phyloP scores from a whole-genome alignment of 2,888 invertebrate genomes.

The Ashinkailepas kermadecensis region DNA sequence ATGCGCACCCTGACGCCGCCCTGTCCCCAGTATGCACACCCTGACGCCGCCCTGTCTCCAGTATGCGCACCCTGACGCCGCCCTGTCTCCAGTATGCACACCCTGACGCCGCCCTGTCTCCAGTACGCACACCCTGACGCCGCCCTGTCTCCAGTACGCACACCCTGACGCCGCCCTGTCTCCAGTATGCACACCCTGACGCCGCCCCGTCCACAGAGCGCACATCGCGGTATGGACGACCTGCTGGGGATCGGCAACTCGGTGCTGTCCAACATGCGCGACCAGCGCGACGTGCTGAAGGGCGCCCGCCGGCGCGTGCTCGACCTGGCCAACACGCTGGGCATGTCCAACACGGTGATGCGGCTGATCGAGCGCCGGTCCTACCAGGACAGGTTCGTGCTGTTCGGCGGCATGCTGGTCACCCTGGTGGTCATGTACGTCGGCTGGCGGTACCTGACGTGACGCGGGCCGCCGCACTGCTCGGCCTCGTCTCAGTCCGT shows the following conservation, averaged over 20 bases:
- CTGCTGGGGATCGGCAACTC: conserved; percentile 67
- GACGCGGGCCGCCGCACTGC: background rate
- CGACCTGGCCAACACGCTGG: conserved; percentile 83
- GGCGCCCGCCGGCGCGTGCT: conserved; percentile 77
- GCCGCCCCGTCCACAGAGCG: conserved; percentile 47
- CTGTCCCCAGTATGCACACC: background rate
- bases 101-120: background rate
- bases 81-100: background rate
- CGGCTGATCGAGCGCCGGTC: conserved; percentile 81
- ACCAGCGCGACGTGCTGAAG: conserved; percentile 75
- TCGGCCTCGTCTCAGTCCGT: too few relatives aligned
- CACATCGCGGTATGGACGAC: conserved; percentile 78
- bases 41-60: background rate
- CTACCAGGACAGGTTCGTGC: conserved; percentile 77
- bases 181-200: too few relatives aligned
- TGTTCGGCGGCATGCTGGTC: conserved; percentile 77
- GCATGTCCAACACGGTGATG: conserved; percentile 91
- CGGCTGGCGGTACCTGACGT: conserved; percentile 51
- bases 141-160: background rate
- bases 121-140: background rate
- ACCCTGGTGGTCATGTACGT: conserved; percentile 71
- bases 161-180: background rate
- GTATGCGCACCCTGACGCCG: background rate
- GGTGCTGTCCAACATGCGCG: conserved; percentile 68
- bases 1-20: too few relatives aligned